Evolutionary conservation across 2,797 vertebrate species (phyloP).

Genomic region (Coranthus polyacanthus): DNA sequence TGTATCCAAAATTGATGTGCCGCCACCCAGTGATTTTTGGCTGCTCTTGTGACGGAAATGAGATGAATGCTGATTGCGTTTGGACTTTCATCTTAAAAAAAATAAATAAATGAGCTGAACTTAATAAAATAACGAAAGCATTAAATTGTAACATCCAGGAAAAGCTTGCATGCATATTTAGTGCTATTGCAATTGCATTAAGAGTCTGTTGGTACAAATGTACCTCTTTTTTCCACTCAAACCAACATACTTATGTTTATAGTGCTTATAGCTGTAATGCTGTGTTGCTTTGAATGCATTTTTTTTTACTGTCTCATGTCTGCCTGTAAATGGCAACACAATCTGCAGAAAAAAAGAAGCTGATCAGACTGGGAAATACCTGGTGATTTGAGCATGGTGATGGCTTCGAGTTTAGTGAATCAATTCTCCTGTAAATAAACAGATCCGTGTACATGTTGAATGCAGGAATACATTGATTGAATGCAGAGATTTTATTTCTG

Average conservation of each 20-base stretch:
- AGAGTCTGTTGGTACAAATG: background rate
- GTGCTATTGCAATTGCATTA: too few relatives aligned
- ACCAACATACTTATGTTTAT: too few relatives aligned
- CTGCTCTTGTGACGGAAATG: conserved; percentile 30
- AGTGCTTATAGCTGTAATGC: too few relatives aligned
- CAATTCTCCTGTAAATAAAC: too few relatives aligned
- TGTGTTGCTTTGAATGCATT: background rate
- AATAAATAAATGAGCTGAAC: conserved; percentile 12
- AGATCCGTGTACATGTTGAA: too few relatives aligned
- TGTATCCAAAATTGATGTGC: conserved; percentile 41
- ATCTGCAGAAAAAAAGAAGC: conserved; percentile 1
- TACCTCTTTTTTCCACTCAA: too few relatives aligned
- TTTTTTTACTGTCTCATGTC: background rate
- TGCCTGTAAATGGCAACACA: conserved; percentile 2
- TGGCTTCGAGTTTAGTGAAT: background rate
- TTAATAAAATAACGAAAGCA: conserved; percentile 9
- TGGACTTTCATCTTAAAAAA: conserved; percentile 33
- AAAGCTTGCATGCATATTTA: conserved; percentile 14
- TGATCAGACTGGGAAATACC: conserved; percentile 11
- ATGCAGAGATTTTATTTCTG: too few relatives aligned
- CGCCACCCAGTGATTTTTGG: conserved; percentile 36
- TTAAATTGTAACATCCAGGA: conserved; percentile 8
- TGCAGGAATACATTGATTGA: too few relatives aligned
- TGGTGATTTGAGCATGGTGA: background rate
- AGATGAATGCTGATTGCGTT: conserved; percentile 30